A percentile compares a stretch with the other conserved stretches of the same genome.
Conservation (phyloP, 2,797 vertebrate genomes). For the Lepilemur septentrionalis region DNA sequence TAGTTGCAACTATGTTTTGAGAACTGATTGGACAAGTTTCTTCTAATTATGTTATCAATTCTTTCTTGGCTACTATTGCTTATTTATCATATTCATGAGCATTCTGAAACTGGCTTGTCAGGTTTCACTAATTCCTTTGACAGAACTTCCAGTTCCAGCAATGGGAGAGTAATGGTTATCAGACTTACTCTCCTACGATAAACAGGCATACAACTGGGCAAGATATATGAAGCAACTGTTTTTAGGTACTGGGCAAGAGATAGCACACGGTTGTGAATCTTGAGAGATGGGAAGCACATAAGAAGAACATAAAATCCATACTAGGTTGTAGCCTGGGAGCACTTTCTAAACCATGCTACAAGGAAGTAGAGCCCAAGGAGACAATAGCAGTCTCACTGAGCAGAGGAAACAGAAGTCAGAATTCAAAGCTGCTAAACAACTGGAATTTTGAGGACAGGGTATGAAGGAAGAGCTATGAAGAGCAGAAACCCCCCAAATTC, state of each 20-base stretch:
- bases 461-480: background rate
- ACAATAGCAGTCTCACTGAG: background rate
- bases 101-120: background rate
- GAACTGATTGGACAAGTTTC: background rate
- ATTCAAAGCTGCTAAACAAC: background rate
- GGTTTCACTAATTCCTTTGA: background rate
- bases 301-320: background rate
- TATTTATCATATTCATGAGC: background rate
- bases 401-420: background rate
- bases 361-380: background rate
- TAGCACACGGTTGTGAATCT: background rate
- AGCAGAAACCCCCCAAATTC: background rate
- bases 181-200: background rate
- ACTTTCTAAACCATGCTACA: background rate
- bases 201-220: background rate
- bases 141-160: background rate
- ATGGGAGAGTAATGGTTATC: background rate
- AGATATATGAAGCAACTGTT: background rate
- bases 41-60: background rate
- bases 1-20: background rate
- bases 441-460: background rate
- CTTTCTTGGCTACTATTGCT: background rate
- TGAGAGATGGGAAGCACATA: background rate
- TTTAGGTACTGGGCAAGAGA: background rate
- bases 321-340: background rate